A percentile compares a stretch with the other conserved stretches of the same genome.
Evolutionary conservation across 2,888 invertebrate species (phyloP).

Genomic region (Volucella inflata): DNA sequence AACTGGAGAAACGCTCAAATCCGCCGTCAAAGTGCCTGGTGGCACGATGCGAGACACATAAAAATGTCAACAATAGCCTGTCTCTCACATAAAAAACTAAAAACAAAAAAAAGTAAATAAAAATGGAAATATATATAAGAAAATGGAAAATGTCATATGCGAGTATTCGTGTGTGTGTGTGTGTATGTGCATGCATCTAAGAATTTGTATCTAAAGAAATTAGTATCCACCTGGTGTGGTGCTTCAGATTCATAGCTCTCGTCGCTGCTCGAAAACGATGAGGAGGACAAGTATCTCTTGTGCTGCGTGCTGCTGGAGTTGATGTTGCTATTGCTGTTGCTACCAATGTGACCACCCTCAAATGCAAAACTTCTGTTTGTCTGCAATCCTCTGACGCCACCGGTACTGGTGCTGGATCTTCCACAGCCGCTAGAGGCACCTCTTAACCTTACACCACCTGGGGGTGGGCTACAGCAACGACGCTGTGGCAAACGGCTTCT

Average conservation of each 20-base stretch:
- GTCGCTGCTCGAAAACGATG: constrained; percentile 79
- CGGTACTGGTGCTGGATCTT: constrained; percentile 17
- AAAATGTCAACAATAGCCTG: constrained; percentile 63
- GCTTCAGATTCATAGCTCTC: constrained; percentile 79
- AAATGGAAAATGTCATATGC: constrained; percentile 49
- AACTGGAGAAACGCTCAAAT: constrained; percentile 55
- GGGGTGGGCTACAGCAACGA: constrained; percentile 77
- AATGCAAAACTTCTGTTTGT: constrained; percentile 75
- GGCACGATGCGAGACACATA: constrained; percentile 35
- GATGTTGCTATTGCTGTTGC: constrained; percentile 32
- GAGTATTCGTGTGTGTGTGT: constrained; percentile 28
- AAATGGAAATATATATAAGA: constrained; percentile 9
- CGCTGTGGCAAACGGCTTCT: constrained; percentile 76
- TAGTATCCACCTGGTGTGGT: constrained; percentile 78
- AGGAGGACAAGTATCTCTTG: constrained; percentile 77
- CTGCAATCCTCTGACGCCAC: constrained; percentile 62
- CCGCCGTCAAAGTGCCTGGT: constrained; percentile 22
- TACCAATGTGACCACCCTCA: constrained; percentile 58
- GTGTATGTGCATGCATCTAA: constrained; percentile 55
- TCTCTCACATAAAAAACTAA: constrained; percentile 7
- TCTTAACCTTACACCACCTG: constrained; percentile 61
- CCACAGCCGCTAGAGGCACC: constrained; percentile 58
- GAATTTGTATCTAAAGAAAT: constrained; percentile 61
- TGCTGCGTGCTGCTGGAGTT: constrained; percentile 45
- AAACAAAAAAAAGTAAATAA: neutral